These are phyloP conservation scores for Polypedilum vanderplanki DNA, from an alignment of 1,140 invertebrate species.

Conservation along the genomic window DNA sequence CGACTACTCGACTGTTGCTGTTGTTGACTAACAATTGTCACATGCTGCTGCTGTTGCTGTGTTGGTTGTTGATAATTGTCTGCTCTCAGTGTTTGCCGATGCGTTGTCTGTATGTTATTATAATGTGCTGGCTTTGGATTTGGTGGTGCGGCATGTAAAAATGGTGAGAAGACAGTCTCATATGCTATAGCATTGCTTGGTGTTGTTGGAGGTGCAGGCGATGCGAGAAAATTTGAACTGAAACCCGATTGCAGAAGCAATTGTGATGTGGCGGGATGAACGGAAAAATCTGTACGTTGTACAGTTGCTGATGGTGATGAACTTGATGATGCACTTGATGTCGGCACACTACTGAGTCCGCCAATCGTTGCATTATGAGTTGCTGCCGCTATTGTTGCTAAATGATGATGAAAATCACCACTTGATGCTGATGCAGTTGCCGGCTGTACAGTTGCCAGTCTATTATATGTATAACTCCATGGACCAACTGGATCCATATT, in stretches of 20 bases:
- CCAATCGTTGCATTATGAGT: conserved; percentile 15
- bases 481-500: conserved; percentile 70
- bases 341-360: conserved; percentile 42
- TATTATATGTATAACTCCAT: conserved; percentile 68
- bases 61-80: conserved; percentile 11
- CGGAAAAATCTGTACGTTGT: conserved; percentile 44
- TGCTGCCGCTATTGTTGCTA: conserved; percentile 37
- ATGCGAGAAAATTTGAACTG: conserved; percentile 59
- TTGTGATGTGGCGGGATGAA: conserved; percentile 54
- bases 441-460: conserved; percentile 52
- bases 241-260: conserved; percentile 58
- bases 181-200: conserved; percentile 49
- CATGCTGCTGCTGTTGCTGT: conserved; percentile 38
- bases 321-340: background rate
- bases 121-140: conserved; percentile 56
- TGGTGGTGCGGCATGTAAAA: conserved; percentile 55
- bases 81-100: conserved; percentile 51
- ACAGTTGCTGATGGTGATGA: conserved; percentile 35
- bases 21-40: conserved; percentile 28
- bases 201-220: conserved; percentile 48
- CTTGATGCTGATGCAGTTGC: conserved; percentile 46
- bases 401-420: conserved; percentile 58
- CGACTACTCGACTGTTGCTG: conserved; percentile 38
- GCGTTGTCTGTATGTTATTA: conserved; percentile 50
- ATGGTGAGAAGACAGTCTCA: conserved; percentile 61